Evolutionary conservation across 37 sponge, comb jelly and placozoan species (phyloP).

Genomic region (Corticium candelabrum): DNA sequence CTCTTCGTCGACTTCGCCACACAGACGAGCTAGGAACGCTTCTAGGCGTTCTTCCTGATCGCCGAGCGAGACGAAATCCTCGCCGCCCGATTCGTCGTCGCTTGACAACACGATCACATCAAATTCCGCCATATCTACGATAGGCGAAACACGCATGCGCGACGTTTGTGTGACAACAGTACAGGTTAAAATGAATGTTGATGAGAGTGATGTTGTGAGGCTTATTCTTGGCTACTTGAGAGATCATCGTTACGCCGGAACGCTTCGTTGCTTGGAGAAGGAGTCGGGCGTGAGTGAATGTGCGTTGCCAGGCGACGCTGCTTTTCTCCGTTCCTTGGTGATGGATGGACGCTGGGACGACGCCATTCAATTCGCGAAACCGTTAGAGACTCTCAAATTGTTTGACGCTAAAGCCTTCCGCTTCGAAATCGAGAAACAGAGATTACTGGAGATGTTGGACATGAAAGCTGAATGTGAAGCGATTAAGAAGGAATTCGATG

Average conservation of each 20-base stretch:
- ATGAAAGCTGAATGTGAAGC: not conserved
- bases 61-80: too few relatives aligned
- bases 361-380: not conserved
- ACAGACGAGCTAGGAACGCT: too few relatives aligned
- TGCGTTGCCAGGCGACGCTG: not conserved
- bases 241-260: not conserved
- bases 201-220: not conserved
- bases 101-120: too few relatives aligned
- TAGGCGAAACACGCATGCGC: too few relatives aligned
- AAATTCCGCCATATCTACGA: too few relatives aligned
- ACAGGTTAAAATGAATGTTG: too few relatives aligned
- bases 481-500: not conserved
- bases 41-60: too few relatives aligned
- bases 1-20: too few relatives aligned
- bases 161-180: too few relatives aligned
- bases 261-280: not conserved
- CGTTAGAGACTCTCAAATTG: not conserved
- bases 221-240: not conserved
- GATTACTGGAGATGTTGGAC: not conserved
- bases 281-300: not conserved
- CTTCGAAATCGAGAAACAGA: not conserved
- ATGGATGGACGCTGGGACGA: not conserved
- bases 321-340: not conserved
- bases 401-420: not conserved
- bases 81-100: too few relatives aligned